Evolutionary conservation across 1,140 invertebrate species (phyloP), one percentile per base, ranked within the genome.

Genomic region (Aphelenchoides avenae): DNA sequence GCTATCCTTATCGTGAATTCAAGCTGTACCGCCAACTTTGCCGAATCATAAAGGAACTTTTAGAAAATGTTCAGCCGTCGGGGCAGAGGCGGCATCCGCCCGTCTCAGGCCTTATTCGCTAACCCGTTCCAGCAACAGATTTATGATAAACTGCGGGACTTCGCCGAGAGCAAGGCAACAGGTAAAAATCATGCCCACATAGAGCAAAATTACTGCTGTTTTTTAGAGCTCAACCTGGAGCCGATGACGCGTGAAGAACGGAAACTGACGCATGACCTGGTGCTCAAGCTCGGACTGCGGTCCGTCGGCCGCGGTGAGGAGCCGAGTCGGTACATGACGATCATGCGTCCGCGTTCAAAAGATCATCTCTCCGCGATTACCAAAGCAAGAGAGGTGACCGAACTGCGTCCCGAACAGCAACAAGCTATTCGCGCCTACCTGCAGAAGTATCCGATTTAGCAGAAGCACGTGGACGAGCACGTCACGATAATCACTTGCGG

Each of bases 401-500:
- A 51, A 15, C 48, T 51, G 3, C 5, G 15, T n/a, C 30, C 29
- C 5, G 29, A 51, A 43, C 48, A 51, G 26, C 5, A 18, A 15
- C 3, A 48, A 3, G 15, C n/a, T 11, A 51, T 51, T 34, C 3
- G 4, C 13, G 13, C 40, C n/a, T 34, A 46, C 5, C n/a, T 51
- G 20, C 22, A 26, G 3, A 3, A 51, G n/a, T 51, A 46, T 51
- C 48, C 48, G 4, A 46, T 51, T 5, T 31, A 51, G n/a, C 31
- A 20, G 11, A n/a, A 37, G 5, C 48, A 51, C 4, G 48, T 51
- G 11, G 48, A 51, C 7, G 48, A 51, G 24, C 48, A 51, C 15
- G n/a, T 91, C 36, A 84, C 83, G 40, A 88, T n/a, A n/a, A n/a
- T n/a, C n/a, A n/a, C n/a, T n/a, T n/a, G 88, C 13, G 86, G 87